A percentile compares a stretch with the other conserved stretches of the same genome.
Conservation (phyloP, 2,797 vertebrate species). For the Hydrolagus colliei region DNA sequence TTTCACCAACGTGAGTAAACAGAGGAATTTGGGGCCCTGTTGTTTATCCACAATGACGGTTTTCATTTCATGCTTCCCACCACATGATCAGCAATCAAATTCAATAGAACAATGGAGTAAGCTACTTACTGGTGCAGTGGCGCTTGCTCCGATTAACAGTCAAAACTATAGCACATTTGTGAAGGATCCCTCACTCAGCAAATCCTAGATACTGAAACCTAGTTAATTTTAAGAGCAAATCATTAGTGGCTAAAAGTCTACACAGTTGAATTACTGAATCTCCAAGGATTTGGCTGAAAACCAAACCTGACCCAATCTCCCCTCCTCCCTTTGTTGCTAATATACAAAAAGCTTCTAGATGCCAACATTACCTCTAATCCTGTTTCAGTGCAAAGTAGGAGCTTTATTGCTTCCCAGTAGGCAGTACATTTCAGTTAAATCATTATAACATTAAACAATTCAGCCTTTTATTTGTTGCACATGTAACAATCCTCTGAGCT, state of each 20-base stretch:
- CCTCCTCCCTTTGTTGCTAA: conserved; percentile 33
- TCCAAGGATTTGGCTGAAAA: conserved; percentile 45
- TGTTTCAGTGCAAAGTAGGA: conserved; percentile 70
- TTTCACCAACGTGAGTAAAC: neutral
- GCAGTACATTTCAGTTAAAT: conserved; percentile 54
- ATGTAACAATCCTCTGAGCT: conserved; percentile 58
- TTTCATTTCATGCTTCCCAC: neutral
- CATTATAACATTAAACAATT: conserved; percentile 62
- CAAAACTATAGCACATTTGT: conserved; percentile 18
- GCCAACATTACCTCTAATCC: conserved; percentile 62
- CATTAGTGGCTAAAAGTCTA: conserved; percentile 51
- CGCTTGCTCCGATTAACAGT: conserved; percentile 5
- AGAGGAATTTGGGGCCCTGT: neutral
- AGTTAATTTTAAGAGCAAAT: conserved; percentile 42
- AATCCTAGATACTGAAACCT: conserved; percentile 33
- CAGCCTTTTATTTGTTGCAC: conserved; percentile 57
- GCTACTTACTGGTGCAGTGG: neutral
- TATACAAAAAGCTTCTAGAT: conserved; percentile 54
- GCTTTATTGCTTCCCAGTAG: conserved; percentile 60
- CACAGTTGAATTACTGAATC: conserved; percentile 54
- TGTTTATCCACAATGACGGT: neutral
- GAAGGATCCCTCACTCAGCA: conserved; percentile 39
- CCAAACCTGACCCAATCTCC: conserved; percentile 36
- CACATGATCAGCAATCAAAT: conserved; percentile 4
- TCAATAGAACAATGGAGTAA: conserved; percentile 19